phyloP scores from a whole-genome alignment of 2,797 vertebrate species.

The Coluber constrictor region DNA sequence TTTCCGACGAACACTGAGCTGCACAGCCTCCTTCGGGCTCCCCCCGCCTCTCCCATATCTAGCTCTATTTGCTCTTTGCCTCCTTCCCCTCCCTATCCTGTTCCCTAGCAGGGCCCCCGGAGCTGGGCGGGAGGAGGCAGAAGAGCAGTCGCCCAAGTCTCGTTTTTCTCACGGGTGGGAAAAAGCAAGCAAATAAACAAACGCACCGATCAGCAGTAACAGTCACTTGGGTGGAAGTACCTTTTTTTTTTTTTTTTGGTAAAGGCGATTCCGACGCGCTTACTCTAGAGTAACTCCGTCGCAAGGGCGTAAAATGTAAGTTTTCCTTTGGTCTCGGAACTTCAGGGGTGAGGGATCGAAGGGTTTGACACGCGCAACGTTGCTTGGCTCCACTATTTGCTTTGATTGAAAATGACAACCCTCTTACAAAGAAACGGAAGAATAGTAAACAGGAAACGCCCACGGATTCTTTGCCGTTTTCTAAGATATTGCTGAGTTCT shows the following conservation, averaged over 20 bases:
- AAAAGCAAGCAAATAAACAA: background rate
- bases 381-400: background rate
- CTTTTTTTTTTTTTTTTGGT: background rate
- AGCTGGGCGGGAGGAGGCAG: background rate
- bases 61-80: background rate
- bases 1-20: background rate
- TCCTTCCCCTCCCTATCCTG: background rate
- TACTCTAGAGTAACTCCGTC: background rate
- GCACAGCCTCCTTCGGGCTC: background rate
- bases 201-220: background rate
- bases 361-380: background rate
- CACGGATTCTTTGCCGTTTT: background rate
- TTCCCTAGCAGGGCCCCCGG: background rate
- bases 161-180: background rate
- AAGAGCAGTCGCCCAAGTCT: background rate
- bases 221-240: background rate
- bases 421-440: background rate
- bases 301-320: background rate
- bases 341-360: background rate
- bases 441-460: background rate
- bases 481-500: background rate
- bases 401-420: background rate
- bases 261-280: background rate
- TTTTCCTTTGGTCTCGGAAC: background rate
- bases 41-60: too few relatives aligned